These are phyloP conservation scores for Cepaea hortensis DNA, from an alignment of 2,888 invertebrate species.

Conservation along the genomic window DNA sequence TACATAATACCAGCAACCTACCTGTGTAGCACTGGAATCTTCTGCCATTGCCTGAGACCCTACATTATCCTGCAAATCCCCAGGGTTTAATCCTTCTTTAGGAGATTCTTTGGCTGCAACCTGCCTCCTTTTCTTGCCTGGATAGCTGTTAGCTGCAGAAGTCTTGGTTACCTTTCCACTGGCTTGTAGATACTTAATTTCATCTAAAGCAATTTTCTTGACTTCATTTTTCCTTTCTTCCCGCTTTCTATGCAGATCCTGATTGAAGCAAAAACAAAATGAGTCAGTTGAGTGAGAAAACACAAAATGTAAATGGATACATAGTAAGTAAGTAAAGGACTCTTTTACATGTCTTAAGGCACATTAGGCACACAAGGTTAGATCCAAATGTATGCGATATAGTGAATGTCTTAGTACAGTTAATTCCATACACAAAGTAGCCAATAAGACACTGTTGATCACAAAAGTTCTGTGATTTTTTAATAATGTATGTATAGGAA, in stretches of 20 bases:
- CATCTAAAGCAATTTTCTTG: conserved; percentile 71
- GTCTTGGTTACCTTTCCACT: conserved; percentile 69
- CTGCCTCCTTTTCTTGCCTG: conserved; percentile 57
- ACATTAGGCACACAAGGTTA: no score
- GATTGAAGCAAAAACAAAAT: conserved; percentile 3
- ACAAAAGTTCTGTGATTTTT: no score
- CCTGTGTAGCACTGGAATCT: conserved; percentile 23
- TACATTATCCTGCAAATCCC: background rate
- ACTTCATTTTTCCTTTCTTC: conserved; percentile 69
- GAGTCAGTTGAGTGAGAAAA: background rate
- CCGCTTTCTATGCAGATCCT: conserved; percentile 72
- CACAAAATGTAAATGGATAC: background rate
- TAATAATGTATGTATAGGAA: no score
- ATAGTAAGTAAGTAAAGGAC: background rate
- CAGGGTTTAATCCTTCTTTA: background rate
- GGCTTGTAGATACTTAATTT: conserved; percentile 69
- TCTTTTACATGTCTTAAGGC: background rate
- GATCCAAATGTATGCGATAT: no score
- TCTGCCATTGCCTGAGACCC: background rate
- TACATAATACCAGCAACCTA: background rate
- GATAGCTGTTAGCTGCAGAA: conserved; percentile 57
- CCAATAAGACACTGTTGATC: no score
- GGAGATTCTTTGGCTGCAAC: conserved; percentile 14
- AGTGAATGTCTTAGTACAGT: no score
- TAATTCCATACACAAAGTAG: no score